Conservation (phyloP, 2,113 vertebrate species). For the Peromyscus maniculatus region DNA sequence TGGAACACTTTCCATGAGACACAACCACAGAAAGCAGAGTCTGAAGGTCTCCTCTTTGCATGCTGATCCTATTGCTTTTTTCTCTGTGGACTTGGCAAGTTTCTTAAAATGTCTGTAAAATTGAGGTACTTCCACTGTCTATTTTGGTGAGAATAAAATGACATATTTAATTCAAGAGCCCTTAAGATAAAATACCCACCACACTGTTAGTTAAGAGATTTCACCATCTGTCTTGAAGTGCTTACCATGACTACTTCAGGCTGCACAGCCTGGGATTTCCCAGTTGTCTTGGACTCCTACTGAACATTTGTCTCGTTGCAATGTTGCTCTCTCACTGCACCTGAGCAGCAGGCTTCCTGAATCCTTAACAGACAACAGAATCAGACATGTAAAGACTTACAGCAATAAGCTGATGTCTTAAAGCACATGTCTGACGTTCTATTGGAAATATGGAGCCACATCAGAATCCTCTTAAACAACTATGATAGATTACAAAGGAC, state of each 20-base stretch:
- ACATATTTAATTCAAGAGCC: neutral
- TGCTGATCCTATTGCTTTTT: neutral
- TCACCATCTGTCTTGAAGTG: neutral
- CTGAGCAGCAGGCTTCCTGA: neutral
- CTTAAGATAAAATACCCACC: neutral
- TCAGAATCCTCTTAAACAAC: neutral
- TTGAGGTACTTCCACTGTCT: neutral
- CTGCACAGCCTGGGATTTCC: neutral
- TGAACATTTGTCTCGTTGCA: neutral
- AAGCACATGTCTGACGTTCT: neutral
- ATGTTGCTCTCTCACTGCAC: neutral
- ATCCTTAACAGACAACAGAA: neutral
- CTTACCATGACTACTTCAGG: neutral
- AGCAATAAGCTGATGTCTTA: neutral
- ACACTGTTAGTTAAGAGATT: neutral
- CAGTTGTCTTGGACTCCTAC: neutral
- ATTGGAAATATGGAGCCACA: neutral
- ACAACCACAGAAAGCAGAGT: neutral
- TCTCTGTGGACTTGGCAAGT: neutral
- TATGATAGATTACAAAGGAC: neutral
- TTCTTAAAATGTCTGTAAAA: neutral
- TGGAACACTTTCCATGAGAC: neutral
- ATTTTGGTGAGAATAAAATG: neutral
- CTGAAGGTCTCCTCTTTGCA: neutral
- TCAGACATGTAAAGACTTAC: conserved; percentile 12